These are phyloP conservation scores for human (Homo sapiens) DNA, from an alignment of 2,113 vertebrate species.

Conservation along the genomic window DNA sequence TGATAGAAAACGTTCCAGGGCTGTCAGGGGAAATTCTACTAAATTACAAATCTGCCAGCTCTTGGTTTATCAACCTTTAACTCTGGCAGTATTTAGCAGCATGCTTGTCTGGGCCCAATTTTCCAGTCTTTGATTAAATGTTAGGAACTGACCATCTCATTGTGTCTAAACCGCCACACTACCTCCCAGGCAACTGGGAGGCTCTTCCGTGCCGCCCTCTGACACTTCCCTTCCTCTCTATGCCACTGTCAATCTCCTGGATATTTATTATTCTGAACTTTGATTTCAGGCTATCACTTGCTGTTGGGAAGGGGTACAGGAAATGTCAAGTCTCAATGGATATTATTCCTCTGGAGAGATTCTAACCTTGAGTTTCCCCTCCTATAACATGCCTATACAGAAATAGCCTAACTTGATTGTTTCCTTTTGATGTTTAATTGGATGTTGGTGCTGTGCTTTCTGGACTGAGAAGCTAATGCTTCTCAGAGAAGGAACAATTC, in stretches of 20 bases:
- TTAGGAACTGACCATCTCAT: constrained; percentile 61
- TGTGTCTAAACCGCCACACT: background rate
- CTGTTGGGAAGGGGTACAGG: constrained; percentile 60
- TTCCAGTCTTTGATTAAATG: constrained; percentile 71
- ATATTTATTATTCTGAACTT: constrained; percentile 81
- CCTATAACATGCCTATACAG: constrained; percentile 62
- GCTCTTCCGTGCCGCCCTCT: background rate
- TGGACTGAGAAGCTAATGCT: constrained; percentile 71
- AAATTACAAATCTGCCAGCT: constrained; percentile 67
- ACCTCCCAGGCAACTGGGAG: background rate
- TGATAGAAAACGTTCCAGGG: constrained; percentile 53
- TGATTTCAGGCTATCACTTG: constrained; percentile 70
- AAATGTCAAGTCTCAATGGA: constrained; percentile 76
- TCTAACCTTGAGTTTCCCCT: constrained; percentile 59
- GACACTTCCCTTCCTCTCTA: background rate
- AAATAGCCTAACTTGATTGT: constrained; percentile 72
- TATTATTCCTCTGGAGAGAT: constrained; percentile 64
- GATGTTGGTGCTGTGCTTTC: constrained; percentile 76
- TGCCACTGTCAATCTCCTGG: background rate
- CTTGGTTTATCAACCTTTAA: constrained; percentile 62
- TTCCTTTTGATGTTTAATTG: constrained; percentile 83
- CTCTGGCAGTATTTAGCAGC: constrained; percentile 69
- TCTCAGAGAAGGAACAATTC: constrained; percentile 77
- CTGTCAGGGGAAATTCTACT: constrained; percentile 68
- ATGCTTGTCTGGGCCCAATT: constrained; percentile 43